phyloP scores from a whole-genome alignment of 2,113 vertebrate species.

The Oxyruncus cristatus region DNA sequence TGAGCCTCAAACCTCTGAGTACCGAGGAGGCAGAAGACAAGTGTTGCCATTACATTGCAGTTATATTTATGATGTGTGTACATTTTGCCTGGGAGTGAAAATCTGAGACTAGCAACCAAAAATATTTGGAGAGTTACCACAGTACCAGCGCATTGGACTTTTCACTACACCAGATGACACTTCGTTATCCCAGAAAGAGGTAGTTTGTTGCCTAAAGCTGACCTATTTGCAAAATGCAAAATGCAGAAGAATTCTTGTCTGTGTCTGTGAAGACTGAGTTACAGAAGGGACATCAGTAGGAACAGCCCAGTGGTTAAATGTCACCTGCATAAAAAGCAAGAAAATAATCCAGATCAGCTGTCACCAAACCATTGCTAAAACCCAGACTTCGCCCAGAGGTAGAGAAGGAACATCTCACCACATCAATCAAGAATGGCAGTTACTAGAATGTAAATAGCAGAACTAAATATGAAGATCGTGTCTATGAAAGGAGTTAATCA shows the following conservation, averaged over 20 bases:
- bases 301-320: not conserved
- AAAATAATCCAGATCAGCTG: not conserved
- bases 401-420: not conserved
- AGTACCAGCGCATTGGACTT: not conserved
- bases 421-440: not conserved
- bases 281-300: not conserved
- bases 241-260: not conserved
- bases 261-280: not conserved
- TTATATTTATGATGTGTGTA: not conserved
- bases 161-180: not conserved
- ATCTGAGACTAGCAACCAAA: not conserved
- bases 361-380: not conserved
- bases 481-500: not conserved
- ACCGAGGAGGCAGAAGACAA: not conserved
- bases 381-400: not conserved
- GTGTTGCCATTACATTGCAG: not conserved
- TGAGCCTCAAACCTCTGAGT: not conserved
- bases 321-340: not conserved
- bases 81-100: not conserved
- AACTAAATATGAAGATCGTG: not conserved
- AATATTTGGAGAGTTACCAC: not conserved
- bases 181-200: not conserved
- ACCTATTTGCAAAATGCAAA: not conserved
- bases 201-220: not conserved
- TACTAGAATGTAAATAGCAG: not conserved